Base-by-base conservation (phyloP, 2,888 invertebrate species). In the Acleris laterana region DNA sequence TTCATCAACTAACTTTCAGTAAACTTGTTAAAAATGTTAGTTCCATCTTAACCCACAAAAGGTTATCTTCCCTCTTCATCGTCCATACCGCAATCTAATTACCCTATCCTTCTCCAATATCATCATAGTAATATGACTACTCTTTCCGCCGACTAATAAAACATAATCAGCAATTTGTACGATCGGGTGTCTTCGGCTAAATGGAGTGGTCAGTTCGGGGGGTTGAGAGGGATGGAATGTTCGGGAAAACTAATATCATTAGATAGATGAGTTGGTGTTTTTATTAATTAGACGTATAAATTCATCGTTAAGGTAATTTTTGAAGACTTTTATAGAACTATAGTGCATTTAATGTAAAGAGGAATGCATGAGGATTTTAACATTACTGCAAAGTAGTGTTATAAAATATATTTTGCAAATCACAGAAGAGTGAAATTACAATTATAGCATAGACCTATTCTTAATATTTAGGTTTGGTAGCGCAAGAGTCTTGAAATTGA, bases 111-210 rank as follows among this genome's bases (percentile, higher is more conserved):
- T 46, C 46, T 46, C 3, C 46, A 16, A 46, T 46, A 46, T 46
- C 16, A 13, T 38, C 38, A 13, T 13, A 46, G 17, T 46, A n/a
- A 46, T 46, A 46, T 17, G 46, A 46, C 17, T 46, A 46, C 46
- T 46, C n/a, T 55, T 42, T 55, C 55, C 52, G 48, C 42, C 38
- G 49, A 42, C 56, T 65, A 61, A 65, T 55, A 65, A 52, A 65
- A 65, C 44, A 46, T 65, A 65, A 65, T 61, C 44, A 61, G 61
- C 20, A 65, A 65, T 65, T 65, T 38, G 61, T 44, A 56, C 20
- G 49, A 61, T 61, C 65, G 56, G 55, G 56, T 65, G 46, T 61
- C 60, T 50, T 28, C 55, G 46, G 55, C 61, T 65, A 64, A 64
- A 64, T 64, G 59, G 56, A 42, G n/a, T 20, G 64, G 48, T 62